These are phyloP conservation scores for Plumapathes pennacea DNA, from an alignment of 92 coral and sea anemone genomes.

Conservation along the genomic window DNA sequence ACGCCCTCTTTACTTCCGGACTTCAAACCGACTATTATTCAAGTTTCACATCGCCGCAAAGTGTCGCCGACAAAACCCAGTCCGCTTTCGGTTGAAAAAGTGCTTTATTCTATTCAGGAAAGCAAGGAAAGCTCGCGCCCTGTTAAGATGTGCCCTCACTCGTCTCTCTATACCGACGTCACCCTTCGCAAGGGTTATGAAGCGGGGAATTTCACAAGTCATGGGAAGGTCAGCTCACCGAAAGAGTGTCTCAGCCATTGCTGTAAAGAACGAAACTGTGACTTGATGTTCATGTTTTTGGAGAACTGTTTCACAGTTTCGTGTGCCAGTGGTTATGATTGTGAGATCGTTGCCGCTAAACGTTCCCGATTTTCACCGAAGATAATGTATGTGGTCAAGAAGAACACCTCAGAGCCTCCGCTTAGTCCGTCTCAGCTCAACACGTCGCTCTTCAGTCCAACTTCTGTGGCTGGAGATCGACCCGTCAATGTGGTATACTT, in stretches of 20 bases:
- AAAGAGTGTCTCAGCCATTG: slow-evolving; percentile 73
- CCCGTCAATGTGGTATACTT: slow-evolving; percentile 65
- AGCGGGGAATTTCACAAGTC: slow-evolving; percentile 78
- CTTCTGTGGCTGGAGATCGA: slow-evolving; percentile 6
- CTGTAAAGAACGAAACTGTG: slow-evolving; percentile 72
- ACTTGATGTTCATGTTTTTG: slow-evolving; percentile 83
- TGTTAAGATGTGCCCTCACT: slow-evolving; percentile 51
- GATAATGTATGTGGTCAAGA: slow-evolving; percentile 74
- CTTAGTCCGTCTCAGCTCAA: slow-evolving; percentile 31
- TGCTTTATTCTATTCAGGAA: slow-evolving; percentile 42
- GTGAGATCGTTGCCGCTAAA: slow-evolving; percentile 81
- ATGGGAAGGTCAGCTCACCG: slow-evolving; percentile 66
- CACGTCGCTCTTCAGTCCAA: slow-evolving; percentile 10
- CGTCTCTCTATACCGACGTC: slow-evolving; percentile 73
- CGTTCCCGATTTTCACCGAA: slow-evolving; percentile 68
- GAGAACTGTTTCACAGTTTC: slow-evolving; percentile 85
- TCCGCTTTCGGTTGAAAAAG: slow-evolving; percentile 27
- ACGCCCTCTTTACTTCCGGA: slow-evolving; percentile 76
- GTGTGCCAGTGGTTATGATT: slow-evolving; percentile 76
- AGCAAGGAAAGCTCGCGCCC: slow-evolving; percentile 1
- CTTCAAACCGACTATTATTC: slow-evolving; percentile 75
- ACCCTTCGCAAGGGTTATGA: slow-evolving; percentile 84
- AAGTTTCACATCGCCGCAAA: slow-evolving; percentile 35
- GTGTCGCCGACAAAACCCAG: slow-evolving; percentile 23
- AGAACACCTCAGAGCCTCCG: slow-evolving; percentile 44